Percentiles rank a stretch among this genome's conserved stretches.
Conservation (phyloP, 2,888 invertebrate genomes). For the Ormyrus rosae region DNA sequence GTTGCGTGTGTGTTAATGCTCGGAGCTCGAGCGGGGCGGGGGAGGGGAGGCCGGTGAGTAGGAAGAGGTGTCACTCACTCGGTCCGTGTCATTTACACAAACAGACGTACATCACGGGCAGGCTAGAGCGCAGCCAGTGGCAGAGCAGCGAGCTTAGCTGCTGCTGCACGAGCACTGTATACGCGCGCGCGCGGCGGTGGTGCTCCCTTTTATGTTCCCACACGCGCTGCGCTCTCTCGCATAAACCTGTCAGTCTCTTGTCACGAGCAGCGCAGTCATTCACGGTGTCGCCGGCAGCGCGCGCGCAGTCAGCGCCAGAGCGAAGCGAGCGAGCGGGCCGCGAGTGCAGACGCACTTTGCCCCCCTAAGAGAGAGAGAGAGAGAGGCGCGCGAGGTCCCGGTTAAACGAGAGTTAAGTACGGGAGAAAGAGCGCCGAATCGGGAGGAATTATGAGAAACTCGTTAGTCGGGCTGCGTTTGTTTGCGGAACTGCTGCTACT, state of each 20-base stretch:
- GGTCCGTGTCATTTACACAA: conserved; percentile 75
- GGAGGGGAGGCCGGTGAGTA: conserved; percentile 39
- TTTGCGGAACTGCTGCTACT: too few relatives aligned
- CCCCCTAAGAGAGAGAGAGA: conserved; percentile 23
- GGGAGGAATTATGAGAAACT: background rate
- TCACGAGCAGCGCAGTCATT: conserved; percentile 75
- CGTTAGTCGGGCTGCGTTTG: too few relatives aligned
- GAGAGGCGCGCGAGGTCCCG: background rate
- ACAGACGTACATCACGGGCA: conserved; percentile 75
- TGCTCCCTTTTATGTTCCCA: conserved; percentile 53
- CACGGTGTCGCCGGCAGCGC: conserved; percentile 70
- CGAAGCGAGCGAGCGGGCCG: background rate
- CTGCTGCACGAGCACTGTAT: background rate
- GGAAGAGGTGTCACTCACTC: conserved; percentile 73
- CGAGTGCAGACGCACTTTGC: conserved; percentile 22
- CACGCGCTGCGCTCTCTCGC: conserved; percentile 67
- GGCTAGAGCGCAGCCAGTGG: conserved; percentile 59
- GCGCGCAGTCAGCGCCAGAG: conserved; percentile 58
- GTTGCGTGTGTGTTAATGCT: too few relatives aligned
- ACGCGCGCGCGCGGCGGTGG: background rate
- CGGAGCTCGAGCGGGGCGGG: conserved; percentile 9
- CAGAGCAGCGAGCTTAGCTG: conserved; percentile 1
- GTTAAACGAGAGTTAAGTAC: conserved; percentile 23
- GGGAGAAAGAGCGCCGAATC: conserved; percentile 22
- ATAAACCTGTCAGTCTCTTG: conserved; percentile 76